These are phyloP conservation scores for Sicus ferrugineus DNA, from an alignment of 2,888 invertebrate genomes.

Conservation along the genomic window DNA sequence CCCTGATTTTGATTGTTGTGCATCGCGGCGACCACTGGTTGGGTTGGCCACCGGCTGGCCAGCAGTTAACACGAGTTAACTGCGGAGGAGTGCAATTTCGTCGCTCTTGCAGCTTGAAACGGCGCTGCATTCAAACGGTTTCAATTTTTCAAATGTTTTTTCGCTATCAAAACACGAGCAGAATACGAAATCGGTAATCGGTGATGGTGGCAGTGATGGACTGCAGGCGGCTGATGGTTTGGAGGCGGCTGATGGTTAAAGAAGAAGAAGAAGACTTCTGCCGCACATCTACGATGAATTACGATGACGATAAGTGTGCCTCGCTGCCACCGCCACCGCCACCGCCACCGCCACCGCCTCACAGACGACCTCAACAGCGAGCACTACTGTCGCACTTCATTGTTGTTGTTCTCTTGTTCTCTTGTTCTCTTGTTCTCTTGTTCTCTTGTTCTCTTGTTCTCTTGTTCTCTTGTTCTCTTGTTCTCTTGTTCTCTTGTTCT, in stretches of 20 bases:
- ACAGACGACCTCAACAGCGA: too few species aligned
- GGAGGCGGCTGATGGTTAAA: not conserved
- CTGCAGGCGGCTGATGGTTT: not conserved
- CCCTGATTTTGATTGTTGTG: constrained; percentile 39
- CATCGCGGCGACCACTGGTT: too few species aligned
- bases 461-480: too few species aligned
- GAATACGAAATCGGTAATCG: constrained; percentile 47
- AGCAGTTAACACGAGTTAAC: not conserved
- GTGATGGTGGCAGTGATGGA: not conserved
- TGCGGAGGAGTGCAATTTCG: not conserved
- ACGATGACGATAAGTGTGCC: not conserved
- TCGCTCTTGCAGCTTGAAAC: too few species aligned
- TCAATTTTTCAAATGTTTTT: constrained; percentile 42
- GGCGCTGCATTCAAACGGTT: constrained; percentile 34
- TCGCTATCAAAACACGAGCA: constrained; percentile 47
- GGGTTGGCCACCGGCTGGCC: not conserved
- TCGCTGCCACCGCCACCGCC: not conserved
- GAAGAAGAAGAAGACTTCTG: not conserved
- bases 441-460: too few species aligned
- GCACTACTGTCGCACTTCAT: too few species aligned
- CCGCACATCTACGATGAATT: not conserved
- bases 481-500: too few species aligned
- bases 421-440: too few species aligned
- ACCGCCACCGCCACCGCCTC: too few species aligned
- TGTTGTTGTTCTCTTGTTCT: too few species aligned